Percentiles rank a stretch among this genome's conserved stretches.
Evolutionary conservation across 2,797 vertebrate genomes (phyloP).

Genomic region (Caiman crocodilus): DNA sequence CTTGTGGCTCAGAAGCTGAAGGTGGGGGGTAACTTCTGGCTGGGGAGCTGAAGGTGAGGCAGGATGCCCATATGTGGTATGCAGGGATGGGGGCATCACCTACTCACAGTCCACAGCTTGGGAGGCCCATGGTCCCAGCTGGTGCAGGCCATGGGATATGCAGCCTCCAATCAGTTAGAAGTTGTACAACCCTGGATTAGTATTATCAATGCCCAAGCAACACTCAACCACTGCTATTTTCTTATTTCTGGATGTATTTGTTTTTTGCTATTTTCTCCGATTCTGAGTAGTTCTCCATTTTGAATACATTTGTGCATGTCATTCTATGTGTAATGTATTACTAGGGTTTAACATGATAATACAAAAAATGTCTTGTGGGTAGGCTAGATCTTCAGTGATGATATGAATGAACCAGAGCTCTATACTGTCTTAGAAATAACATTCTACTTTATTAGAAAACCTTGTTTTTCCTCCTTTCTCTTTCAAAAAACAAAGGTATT

Average conservation of each 20-base stretch:
- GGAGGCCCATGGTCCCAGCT: too few relatives aligned
- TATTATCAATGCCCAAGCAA: background rate
- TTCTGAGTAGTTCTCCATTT: background rate
- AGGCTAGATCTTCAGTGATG: background rate
- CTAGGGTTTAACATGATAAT: too few relatives aligned
- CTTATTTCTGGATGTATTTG: background rate
- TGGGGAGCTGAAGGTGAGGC: too few relatives aligned
- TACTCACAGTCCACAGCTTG: too few relatives aligned
- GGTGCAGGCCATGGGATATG: too few relatives aligned
- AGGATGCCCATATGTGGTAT: too few relatives aligned
- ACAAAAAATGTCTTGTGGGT: background rate
- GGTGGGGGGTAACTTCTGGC: too few relatives aligned
- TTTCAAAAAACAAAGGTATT: background rate
- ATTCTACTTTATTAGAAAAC: background rate
- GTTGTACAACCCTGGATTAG: too few relatives aligned
- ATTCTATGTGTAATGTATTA: background rate
- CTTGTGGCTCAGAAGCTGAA: background rate
- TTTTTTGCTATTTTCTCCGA: conserved; percentile 31
- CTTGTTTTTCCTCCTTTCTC: background rate
- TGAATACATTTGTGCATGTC: background rate
- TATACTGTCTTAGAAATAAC: background rate
- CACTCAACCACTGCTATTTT: conserved; percentile 29
- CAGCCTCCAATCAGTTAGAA: too few relatives aligned
- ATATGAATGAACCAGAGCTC: background rate
- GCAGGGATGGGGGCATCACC: too few relatives aligned